Evolutionary conservation across 2,797 vertebrate genomes (phyloP).

Genomic region (Hephaestus fuliginosus): DNA sequence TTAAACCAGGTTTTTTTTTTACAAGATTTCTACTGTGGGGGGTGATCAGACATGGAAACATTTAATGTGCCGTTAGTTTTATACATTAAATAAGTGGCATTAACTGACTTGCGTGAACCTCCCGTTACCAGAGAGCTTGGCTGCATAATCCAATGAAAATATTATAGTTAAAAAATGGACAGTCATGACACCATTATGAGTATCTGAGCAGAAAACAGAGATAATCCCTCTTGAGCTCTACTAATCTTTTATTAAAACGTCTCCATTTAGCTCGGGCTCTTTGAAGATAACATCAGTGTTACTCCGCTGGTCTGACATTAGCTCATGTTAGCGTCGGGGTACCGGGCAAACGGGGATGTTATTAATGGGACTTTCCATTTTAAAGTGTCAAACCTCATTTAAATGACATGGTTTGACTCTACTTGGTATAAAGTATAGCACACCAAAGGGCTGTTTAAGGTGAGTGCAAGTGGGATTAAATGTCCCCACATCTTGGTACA

Average conservation of each 20-base stretch:
- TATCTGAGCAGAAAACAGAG: slow-evolving; percentile 12
- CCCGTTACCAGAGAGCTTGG: not conserved
- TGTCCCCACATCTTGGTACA: not conserved
- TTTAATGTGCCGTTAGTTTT: not conserved
- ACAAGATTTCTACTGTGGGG: not conserved
- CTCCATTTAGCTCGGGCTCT: slow-evolving; percentile 37
- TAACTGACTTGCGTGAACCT: not conserved
- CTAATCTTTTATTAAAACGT: slow-evolving; percentile 59
- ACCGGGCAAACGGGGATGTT: not conserved
- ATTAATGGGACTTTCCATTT: slow-evolving; percentile 12
- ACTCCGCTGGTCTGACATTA: slow-evolving; percentile 19
- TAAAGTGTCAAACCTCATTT: slow-evolving; percentile 18
- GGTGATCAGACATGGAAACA: not conserved
- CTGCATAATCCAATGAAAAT: slow-evolving; percentile 20
- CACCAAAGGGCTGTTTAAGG: not conserved
- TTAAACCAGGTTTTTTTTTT: not conserved
- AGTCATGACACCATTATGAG: slow-evolving; percentile 35
- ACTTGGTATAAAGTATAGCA: not conserved
- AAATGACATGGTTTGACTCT: not conserved
- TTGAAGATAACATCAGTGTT: slow-evolving; percentile 41
- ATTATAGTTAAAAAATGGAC: slow-evolving; percentile 1
- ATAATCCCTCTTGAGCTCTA: slow-evolving; percentile 18
- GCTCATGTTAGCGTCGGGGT: slow-evolving; percentile 19
- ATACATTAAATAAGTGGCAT: not conserved
- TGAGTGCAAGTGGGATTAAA: not conserved